phyloP scores from a whole-genome alignment of 2,888 invertebrate species.

The Invenusta paracnida region DNA sequence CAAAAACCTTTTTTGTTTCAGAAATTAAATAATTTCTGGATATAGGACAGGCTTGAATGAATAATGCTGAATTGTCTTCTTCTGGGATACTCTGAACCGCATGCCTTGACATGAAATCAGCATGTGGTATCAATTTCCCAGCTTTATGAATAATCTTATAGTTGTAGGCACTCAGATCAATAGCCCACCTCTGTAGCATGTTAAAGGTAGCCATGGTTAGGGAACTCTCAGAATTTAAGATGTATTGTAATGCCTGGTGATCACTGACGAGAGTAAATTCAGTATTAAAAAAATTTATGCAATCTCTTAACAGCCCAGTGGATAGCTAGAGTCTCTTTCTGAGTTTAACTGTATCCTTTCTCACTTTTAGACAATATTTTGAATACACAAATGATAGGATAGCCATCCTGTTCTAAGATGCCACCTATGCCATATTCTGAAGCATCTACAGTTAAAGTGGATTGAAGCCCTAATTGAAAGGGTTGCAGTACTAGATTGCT shows the following conservation, averaged over 20 bases:
- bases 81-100: not conserved
- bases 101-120: conserved; percentile 17
- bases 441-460: not conserved
- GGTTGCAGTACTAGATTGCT: not conserved
- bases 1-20: not conserved
- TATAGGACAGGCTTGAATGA: not conserved
- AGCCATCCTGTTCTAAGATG: conserved; percentile 4
- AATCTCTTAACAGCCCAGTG: conserved; percentile 15
- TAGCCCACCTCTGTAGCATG: conserved; percentile 27
- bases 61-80: not conserved
- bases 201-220: not conserved
- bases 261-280: conserved; percentile 20
- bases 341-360: conserved; percentile 1
- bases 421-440: conserved; percentile 22
- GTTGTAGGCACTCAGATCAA: conserved; percentile 19
- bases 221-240: not conserved
- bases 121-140: conserved; percentile 21
- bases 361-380: not conserved
- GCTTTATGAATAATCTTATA: not conserved
- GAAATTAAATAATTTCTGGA: conserved; percentile 4
- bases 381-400: conserved; percentile 13
- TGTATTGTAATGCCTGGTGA: conserved; percentile 19
- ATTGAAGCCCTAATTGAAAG: not conserved
- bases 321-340: conserved; percentile 23
- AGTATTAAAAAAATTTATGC: not conserved